Base-by-base conservation (phyloP, 2,113 vertebrate species). In the Equus przewalskii region DNA sequence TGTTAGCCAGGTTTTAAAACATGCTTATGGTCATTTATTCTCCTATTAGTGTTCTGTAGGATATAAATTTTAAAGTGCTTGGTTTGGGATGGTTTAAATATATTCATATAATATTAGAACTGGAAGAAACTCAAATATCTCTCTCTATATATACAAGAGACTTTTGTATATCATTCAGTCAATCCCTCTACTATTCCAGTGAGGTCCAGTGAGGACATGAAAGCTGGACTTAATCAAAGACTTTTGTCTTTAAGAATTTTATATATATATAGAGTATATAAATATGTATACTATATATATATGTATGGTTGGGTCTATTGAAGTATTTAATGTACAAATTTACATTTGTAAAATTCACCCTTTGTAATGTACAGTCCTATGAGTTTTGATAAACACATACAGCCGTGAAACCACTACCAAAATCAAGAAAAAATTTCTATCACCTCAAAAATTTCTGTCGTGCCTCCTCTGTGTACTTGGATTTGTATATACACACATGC, bases 321-420 rank as follows among this genome's bases (percentile, higher is more conserved):
- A 94, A 86, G 6, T 46, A 75, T 36, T 91, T 67, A 83, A 56
- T 58, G 8, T 81, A 58, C 16, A 96, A 22, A 60, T 89, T 84
- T 89, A 67, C 7, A 62, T 94, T 95, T 89, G 12, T 89, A 64
- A 95, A 86, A 92, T 86, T 60, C 6, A 75, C 6, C 30, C 30
- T 86, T 92, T 65, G 30, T 79, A 84, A 9, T 64, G 14, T 88
- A 33, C 13, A 79, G 11, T 89, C 28, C 30, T 22, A 44, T 46
- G 41, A 51, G 15, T 91, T 90, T 89, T 92, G 46, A 46, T 84
- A 75, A 88, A 89, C 30, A 92, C n/a, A 83, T 1, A 36, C 2
- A 72, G 16, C 7, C 51, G 41, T 36, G 44, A 95, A 81, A 58
- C 33, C 41, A 93, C 22, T 12, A 60, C 36, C 22, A 91, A 10